Evolutionary conservation across 2,888 invertebrate genomes (phyloP), one percentile per base, ranked within the genome.

Genomic region (Pseudoips prasinana): DNA sequence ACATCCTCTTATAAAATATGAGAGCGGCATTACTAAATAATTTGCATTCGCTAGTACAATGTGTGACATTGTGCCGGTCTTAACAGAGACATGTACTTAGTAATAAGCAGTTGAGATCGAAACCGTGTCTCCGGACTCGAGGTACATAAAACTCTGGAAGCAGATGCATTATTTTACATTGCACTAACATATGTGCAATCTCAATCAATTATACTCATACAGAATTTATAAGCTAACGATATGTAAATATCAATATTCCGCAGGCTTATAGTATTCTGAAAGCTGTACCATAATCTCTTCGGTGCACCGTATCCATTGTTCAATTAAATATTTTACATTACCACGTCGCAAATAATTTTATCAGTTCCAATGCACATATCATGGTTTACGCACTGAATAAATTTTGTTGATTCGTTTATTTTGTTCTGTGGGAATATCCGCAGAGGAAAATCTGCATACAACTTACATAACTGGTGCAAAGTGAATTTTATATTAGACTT

Each of bases 81-180:
- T 56, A 43, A 50, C 52, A 49, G 35, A 49, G 47, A 50, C 41
- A 37, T 47, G n/a, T 20, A 7, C 20, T 20, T n/a, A 3, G 44
- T 41, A 39, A 36, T 40, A 38, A 36, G 30, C 29, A 33, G 23
- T 25, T 30, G 22, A 23, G 33, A 30, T n/a, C 20, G 20, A n/a
- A 2, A 20, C 7, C 4, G 20, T 20, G 14, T 14, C 49, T 59
- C 40, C 37, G 32, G 20, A 73, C 48, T 64, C 69, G 26, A 42
- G 41, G 39, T 73, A 76, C 78, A 73, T 75, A 64, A 38, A 47
- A 46, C 39, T 38, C 43, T 48, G 56, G 56, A 53, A 65, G 47
- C 57, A 61, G 55, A 56, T 63, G 58, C 68, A 69, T 66, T 67
- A 67, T 67, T 70, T 68, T 67, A 68, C 63, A 66, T 64, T 54